Evolutionary conservation across 30 jellyfish, hydroid and myxozoan species (phyloP), one percentile per base, ranked within the genome.

Genomic region (Aurelia sp.): DNA sequence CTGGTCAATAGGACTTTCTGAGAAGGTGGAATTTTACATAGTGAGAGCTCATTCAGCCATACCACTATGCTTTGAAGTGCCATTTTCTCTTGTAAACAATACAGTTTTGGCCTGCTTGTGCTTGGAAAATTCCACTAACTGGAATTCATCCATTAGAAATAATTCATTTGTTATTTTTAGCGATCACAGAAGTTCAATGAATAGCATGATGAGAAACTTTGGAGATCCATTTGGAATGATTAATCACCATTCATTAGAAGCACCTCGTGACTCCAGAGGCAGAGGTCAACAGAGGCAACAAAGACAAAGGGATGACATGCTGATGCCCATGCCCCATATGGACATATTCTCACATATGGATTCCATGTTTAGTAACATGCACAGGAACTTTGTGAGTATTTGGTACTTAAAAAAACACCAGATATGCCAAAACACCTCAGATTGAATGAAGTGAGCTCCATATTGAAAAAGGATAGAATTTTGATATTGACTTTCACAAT

Each of bases 341-440:
- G 80, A 50, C 64, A 57, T 81, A 86, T 89, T 81, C 62, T 62
- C 86, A 77, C 82, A 87, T 12, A 76, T 81, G 90, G 74, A 74
- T 53, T 82, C 87, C 64, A 82, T 91, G 95, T 91, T 91, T 63
- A 75, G 80, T 4, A 74, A 91, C 65, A 91, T 91, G 96, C 91
- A 91, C 22, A 50, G 85, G 48, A 72, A 74, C 22, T 66, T 84
- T 80, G 97, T 90, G 48, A 62, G 87, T 35, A 21, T 8, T 59
- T 27, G 44, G 31, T 13, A 4, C 17, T 41, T 13, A 13, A 13
- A 38, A 67, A 67, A 0, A 9, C 10, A 19, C 47, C 59, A 10
- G 16, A 10, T n/a, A 60, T 61, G 38, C 38, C 11, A 58, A 27
- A 20, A 44, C 0, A 13, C 15, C 55, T 8, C 51, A 0, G 3